phyloP scores from a whole-genome alignment of 2,888 invertebrate species.

The Dolichomitus sp. region DNA sequence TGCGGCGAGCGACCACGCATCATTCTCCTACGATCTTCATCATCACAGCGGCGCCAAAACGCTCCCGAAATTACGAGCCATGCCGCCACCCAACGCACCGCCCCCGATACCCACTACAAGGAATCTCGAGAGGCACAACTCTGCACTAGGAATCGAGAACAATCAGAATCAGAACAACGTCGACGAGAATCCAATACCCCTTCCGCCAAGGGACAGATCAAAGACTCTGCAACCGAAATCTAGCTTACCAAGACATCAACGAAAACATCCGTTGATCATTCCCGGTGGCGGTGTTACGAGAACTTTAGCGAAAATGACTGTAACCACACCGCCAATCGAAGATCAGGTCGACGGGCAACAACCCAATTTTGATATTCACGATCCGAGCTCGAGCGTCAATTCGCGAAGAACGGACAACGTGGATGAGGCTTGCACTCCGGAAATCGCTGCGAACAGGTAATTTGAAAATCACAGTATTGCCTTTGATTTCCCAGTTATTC shows the following conservation, averaged over 20 bases:
- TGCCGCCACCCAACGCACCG: conserved; percentile 78
- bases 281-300: conserved; percentile 90
- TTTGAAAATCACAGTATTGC: background rate
- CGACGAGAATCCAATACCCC: conserved; percentile 90
- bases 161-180: conserved; percentile 76
- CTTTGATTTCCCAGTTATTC: background rate
- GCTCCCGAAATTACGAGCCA: conserved; percentile 80
- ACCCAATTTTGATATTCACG: conserved; percentile 54
- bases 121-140: conserved; percentile 77
- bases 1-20: conserved; percentile 65
- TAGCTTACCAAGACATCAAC: conserved; percentile 91
- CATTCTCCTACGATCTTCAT: conserved; percentile 78
- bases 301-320: conserved; percentile 89
- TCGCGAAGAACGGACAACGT: conserved; percentile 58
- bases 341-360: conserved; percentile 82
- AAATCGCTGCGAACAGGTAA: conserved; percentile 78
- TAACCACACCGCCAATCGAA: conserved; percentile 84
- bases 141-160: conserved; percentile 80
- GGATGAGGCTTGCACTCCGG: conserved; percentile 72
- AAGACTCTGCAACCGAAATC: conserved; percentile 89
- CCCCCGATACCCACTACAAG: conserved; percentile 73
- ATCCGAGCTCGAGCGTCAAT: conserved; percentile 63
- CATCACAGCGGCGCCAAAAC: conserved; percentile 81
- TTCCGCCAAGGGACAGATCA: conserved; percentile 92
- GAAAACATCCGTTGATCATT: conserved; percentile 94